Base-by-base conservation (phyloP, 1,140 invertebrate species). In the Caligus rogercresseyi region DNA sequence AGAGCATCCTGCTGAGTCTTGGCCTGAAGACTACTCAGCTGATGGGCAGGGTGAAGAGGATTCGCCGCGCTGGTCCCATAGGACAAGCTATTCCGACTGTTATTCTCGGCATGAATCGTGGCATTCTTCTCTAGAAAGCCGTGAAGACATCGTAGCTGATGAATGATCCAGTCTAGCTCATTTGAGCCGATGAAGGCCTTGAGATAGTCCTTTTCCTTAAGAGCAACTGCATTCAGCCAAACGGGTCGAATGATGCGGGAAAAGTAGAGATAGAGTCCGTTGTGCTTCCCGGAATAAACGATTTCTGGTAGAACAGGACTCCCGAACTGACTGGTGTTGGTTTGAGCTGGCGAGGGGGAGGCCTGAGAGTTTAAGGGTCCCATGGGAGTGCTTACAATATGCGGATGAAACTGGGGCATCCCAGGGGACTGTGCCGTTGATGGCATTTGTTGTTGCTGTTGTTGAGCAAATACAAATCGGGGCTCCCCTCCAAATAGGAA, bases 251-350 rank as follows among this genome's bases (percentile, higher is more conserved):
- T 71, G 67, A 96, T 85, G 65, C 91, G 79, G 21, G 85, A 81
- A 7, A 94, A 79, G 69, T 89, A 92, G 2, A 95, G 76, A 74
- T 95, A 97, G 0, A 98, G 76, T 0, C 89, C 90, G 71, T 92
- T 89, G 70, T 96, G 91, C 73, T 92, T 92, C 2, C 85, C 80
- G 1, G 87, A 90, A 70, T 82, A 88, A 52, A 80, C 76, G 3
- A 78, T 72, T 65, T 80, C 79, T 54, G 78, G 64, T n/a, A 19
- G 13, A 13, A 60, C 31, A 43, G 31, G 31, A 43, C 31, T 43
- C n/a, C 31, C 31, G n/a, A 43, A 43, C 31, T 43, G 31, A 43
- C 67, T 43, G 26, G 69, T 63, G 43, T 68, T 67, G 25, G 65
- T 69, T 63, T 64, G 56, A 43, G 61, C 20, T n/a, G 62, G 59